A percentile compares a stretch with the other conserved stretches of the same genome.
These are phyloP conservation scores for Grammomys surdaster DNA, from an alignment of 2,113 vertebrate species.

Conservation along the genomic window DNA sequence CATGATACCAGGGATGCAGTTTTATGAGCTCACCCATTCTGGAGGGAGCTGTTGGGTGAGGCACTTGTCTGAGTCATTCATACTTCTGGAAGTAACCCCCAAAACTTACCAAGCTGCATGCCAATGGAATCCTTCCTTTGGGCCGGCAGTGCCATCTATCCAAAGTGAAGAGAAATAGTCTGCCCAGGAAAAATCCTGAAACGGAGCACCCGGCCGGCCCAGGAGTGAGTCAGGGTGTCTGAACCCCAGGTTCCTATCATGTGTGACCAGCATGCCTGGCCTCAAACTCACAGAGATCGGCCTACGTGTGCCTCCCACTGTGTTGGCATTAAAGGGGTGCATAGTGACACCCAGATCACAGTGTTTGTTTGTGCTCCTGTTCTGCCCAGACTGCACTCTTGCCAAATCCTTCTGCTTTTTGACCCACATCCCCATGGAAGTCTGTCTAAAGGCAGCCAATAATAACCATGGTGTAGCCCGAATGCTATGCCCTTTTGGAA, in stretches of 20 bases:
- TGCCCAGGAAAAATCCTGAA: not conserved
- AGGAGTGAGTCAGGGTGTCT: not conserved
- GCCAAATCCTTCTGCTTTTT: not conserved
- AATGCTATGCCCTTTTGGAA: not conserved
- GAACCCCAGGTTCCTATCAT: not conserved
- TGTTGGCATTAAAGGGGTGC: not conserved
- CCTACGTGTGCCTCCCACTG: not conserved
- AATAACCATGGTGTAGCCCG: fast-evolving
- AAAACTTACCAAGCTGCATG: too few species aligned
- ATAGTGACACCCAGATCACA: not conserved
- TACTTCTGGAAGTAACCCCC: not conserved
- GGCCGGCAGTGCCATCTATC: not conserved
- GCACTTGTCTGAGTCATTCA: too few species aligned
- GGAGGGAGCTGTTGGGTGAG: not conserved
- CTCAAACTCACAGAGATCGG: not conserved
- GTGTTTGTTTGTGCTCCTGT: not conserved
- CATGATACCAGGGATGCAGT: not conserved
- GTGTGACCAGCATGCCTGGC: not conserved
- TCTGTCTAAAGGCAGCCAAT: not conserved
- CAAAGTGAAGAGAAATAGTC: not conserved
- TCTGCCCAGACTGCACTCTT: not conserved
- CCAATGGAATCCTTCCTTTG: not conserved
- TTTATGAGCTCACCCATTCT: not conserved
- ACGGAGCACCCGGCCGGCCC: too few species aligned
- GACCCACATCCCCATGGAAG: not conserved